A percentile compares a stretch with the other conserved stretches of the same genome.
phyloP scores from a whole-genome alignment of 2,113 vertebrate genomes.

The Macaca fascicularis region DNA sequence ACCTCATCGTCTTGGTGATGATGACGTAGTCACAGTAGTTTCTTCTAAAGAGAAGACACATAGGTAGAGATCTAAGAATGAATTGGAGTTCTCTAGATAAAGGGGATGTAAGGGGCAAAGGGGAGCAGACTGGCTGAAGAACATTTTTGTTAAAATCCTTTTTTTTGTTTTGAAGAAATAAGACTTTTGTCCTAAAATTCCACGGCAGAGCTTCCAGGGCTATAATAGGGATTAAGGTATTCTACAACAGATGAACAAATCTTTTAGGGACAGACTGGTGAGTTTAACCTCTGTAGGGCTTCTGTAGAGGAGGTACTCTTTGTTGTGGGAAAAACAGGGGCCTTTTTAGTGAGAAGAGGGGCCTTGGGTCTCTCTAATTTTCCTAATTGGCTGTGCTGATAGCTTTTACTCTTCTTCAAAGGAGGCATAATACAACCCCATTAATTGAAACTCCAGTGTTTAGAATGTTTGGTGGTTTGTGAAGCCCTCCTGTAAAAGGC shows the following conservation, averaged over 20 bases:
- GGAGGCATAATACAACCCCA: neutral
- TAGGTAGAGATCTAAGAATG: neutral
- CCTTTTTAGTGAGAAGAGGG: neutral
- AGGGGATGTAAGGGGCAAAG: accelerated
- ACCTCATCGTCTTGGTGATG: accelerated
- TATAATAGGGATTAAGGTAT: too few relatives aligned
- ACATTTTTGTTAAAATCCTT: neutral
- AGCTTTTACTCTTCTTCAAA: neutral
- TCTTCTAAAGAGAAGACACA: neutral
- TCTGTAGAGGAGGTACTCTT: neutral
- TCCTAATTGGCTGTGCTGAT: too few relatives aligned
- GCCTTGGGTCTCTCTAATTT: neutral
- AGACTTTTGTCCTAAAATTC: neutral
- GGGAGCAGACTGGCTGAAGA: too few relatives aligned
- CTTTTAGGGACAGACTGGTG: neutral
- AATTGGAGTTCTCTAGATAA: neutral
- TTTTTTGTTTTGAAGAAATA: neutral
- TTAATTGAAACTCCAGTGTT: neutral
- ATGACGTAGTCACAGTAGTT: neutral
- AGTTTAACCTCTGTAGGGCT: neutral
- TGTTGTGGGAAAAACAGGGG: neutral
- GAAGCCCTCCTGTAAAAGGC: neutral
- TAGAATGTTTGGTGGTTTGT: neutral
- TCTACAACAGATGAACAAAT: neutral
- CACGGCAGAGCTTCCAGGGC: neutral